Base-by-base conservation (phyloP, 92 coral and sea anemone species). In the Bergia puertoricense region DNA sequence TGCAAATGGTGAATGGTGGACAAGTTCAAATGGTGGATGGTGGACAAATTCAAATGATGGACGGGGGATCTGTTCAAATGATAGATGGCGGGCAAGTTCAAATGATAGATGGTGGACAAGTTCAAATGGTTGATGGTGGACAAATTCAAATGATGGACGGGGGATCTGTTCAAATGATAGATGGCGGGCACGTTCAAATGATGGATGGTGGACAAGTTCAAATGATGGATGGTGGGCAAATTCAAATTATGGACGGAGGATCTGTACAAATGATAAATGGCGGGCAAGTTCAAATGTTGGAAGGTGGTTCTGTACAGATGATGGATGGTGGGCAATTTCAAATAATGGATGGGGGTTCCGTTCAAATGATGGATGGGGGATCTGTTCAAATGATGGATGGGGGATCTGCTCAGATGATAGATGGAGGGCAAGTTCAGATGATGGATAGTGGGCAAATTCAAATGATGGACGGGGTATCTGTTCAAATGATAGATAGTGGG, bases 371-470 rank as follows among this genome's bases (percentile, higher is more conserved):
- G 30, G 86, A 43, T 42, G 75, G 86, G 0, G 86, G 86, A 2
- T 46, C 39, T 6, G 54, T 65, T 18, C 75, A 81, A 23, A 81
- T 81, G 76, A 65, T 81, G 23, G 54, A 81, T 16, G 86, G 86
- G 6, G 85, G 85, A 43, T 20, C 50, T 15, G 74, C 38, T 8
- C 85, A 81, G 42, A 81, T 65, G 85, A 16, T 81, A 20, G 75
- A 80, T 30, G 85, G 85, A 10, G 85, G 85, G 6, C 73, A 80
- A 39, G 72, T 80, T 40, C 73, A 80, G 36, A 80, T 80, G 73
- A 56, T 37, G 14, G 75, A 81, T 81, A 57, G 74, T 6, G 85
- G 85, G 30, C 48, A 36, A 22, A 56, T 81, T 4, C 85, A 81
- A 11, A 81, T 81, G 85, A 39, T 81, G 1, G 85, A 62, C 11